These are phyloP conservation scores for Pachyseris speciosa DNA, from an alignment of 64 coral and sea anemone genomes.

Conservation along the genomic window DNA sequence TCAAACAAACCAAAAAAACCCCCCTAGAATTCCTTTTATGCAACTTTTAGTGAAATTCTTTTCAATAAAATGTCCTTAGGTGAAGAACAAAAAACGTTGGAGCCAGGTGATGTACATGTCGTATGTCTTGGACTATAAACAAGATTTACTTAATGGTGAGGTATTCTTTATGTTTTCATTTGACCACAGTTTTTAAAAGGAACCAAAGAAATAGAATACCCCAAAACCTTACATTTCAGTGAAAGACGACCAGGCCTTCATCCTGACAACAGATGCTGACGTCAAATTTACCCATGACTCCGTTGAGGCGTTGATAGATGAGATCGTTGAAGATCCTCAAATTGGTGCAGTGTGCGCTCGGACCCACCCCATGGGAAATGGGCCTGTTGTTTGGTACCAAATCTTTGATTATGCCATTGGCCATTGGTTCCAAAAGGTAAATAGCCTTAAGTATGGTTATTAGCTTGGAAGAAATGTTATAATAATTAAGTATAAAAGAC, in stretches of 20 bases:
- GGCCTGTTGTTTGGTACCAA: constrained; percentile 96
- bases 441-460: background rate
- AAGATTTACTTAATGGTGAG: constrained; percentile 44
- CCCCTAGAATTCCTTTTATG: no score
- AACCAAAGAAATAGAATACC: no score
- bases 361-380: constrained; percentile 79
- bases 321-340: constrained; percentile 71
- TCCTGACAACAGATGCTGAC: constrained; percentile 90
- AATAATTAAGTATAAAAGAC: no score
- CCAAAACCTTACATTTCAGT: background rate
- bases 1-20: no score
- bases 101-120: constrained; percentile 99
- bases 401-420: constrained; percentile 96
- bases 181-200: background rate
- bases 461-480: background rate
- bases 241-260: constrained; percentile 68
- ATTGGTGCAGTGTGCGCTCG: constrained; percentile 82
- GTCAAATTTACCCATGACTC: constrained; percentile 93
- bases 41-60: no score
- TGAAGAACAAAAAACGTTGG: constrained; percentile 94
- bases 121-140: constrained; percentile 84
- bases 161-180: no score
- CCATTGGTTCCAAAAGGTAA: constrained; percentile 96
- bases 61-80: constrained; percentile 23
- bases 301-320: constrained; percentile 85